A percentile compares a stretch with the other conserved stretches of the same genome.
These are phyloP conservation scores for Sternarchorhynchus goeldii DNA, from an alignment of 2,797 vertebrate species.

Conservation along the genomic window DNA sequence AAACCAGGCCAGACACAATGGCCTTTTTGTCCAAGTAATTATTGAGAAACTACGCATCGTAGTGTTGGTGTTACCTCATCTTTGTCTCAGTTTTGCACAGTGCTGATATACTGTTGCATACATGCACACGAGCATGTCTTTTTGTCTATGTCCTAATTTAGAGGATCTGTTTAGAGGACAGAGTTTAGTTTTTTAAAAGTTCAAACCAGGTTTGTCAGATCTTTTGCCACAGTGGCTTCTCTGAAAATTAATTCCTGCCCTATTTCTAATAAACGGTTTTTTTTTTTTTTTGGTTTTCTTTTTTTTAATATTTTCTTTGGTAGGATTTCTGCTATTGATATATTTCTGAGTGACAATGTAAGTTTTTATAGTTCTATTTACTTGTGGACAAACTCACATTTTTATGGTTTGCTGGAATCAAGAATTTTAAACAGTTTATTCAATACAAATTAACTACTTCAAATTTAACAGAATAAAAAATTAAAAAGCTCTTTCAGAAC, in stretches of 20 bases:
- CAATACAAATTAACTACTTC: too few species aligned
- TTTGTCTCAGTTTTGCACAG: background rate
- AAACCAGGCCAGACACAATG: background rate
- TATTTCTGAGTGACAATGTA: background rate
- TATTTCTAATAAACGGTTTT: conserved; percentile 15
- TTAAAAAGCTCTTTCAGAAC: too few species aligned
- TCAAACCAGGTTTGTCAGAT: background rate
- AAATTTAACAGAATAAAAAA: too few species aligned
- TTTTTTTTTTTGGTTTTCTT: conserved; percentile 5
- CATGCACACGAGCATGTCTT: background rate
- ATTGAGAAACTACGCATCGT: background rate
- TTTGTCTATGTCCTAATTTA: background rate
- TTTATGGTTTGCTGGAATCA: too few species aligned
- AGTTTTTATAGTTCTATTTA: background rate
- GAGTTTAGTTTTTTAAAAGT: background rate
- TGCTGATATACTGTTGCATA: background rate
- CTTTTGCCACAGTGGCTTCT: background rate
- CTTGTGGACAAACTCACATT: background rate
- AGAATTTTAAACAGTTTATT: too few species aligned
- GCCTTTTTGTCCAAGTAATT: background rate
- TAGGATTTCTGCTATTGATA: background rate
- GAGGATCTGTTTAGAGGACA: too few species aligned
- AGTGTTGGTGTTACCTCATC: background rate
- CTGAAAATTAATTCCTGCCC: background rate
- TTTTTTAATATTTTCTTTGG: background rate